A percentile compares a stretch with the other conserved stretches of the same genome.
phyloP scores from a whole-genome alignment of 1,140 invertebrate species.

The Caenorhabditis tropicalis region DNA sequence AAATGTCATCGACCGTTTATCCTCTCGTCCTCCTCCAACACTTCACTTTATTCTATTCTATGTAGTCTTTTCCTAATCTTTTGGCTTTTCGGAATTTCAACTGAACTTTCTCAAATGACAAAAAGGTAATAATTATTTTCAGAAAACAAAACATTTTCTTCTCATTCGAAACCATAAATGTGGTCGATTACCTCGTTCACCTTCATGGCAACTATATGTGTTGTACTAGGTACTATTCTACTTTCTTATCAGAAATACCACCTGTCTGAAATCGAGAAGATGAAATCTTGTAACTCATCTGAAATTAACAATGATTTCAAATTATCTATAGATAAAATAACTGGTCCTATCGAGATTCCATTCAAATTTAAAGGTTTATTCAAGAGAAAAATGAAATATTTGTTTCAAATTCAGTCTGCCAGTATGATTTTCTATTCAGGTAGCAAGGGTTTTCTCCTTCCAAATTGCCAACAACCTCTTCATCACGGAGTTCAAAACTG shows the following conservation, averaged over 20 bases:
- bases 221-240: slow-evolving; percentile 6
- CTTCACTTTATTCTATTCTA: background rate
- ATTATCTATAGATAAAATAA: background rate
- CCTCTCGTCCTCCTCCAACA: background rate
- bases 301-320: background rate
- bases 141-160: background rate
- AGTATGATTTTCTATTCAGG: background rate
- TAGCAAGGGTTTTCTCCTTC: background rate
- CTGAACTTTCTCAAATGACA: background rate
- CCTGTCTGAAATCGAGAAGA: background rate
- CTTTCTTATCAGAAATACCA: background rate
- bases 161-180: background rate
- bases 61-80: background rate
- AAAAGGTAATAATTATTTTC: background rate
- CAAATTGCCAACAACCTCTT: background rate
- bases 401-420: background rate
- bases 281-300: background rate
- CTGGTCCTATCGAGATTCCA: background rate
- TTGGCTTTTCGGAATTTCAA: background rate
- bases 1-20: slow-evolving; percentile 10
- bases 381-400: background rate
- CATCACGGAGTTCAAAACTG: slow-evolving; percentile 24
- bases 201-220: background rate
- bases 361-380: background rate
- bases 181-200: background rate